These are phyloP conservation scores for Calosoma granatense DNA, from an alignment of 1,140 invertebrate species.

Conservation along the genomic window DNA sequence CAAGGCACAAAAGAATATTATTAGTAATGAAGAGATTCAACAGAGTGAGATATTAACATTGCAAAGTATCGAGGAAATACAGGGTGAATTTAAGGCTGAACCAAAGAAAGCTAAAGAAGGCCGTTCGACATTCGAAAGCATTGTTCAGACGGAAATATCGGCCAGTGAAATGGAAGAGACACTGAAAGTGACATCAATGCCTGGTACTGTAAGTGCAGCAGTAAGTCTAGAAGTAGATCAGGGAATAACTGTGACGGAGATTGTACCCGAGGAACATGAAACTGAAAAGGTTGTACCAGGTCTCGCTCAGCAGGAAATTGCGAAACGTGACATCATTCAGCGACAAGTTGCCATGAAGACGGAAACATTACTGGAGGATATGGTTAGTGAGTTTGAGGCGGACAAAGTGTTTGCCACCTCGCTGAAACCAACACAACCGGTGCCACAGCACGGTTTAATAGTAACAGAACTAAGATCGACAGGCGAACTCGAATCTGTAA, in stretches of 20 bases:
- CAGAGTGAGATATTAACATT: slow-evolving; percentile 27
- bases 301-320: slow-evolving; percentile 32
- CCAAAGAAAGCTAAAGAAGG: slow-evolving; percentile 23
- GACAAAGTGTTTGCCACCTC: slow-evolving; percentile 25
- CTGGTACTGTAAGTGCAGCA: slow-evolving; percentile 30
- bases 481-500: slow-evolving; percentile 35
- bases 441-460: slow-evolving; percentile 39
- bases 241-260: slow-evolving; percentile 38
- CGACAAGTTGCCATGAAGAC: slow-evolving; percentile 33
- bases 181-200: slow-evolving; percentile 23
- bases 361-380: slow-evolving; percentile 32
- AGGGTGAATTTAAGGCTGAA: slow-evolving; percentile 20
- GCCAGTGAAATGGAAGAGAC: slow-evolving; percentile 25
- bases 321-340: slow-evolving; percentile 31
- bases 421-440: slow-evolving; percentile 31
- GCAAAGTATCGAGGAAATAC: slow-evolving; percentile 25
- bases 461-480: slow-evolving; percentile 39
- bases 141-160: slow-evolving; percentile 21
- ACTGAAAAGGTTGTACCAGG: slow-evolving; percentile 33
- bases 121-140: slow-evolving; percentile 15
- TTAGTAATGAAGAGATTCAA: slow-evolving; percentile 24
- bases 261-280: slow-evolving; percentile 38
- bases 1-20: slow-evolving; percentile 1
- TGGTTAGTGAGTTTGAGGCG: slow-evolving; percentile 29
- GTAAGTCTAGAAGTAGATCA: slow-evolving; percentile 35